Percentiles rank a stretch among this genome's conserved stretches.
Evolutionary conservation across 2,888 invertebrate species (phyloP).

Genomic region (Tetragonula carbonaria): DNA sequence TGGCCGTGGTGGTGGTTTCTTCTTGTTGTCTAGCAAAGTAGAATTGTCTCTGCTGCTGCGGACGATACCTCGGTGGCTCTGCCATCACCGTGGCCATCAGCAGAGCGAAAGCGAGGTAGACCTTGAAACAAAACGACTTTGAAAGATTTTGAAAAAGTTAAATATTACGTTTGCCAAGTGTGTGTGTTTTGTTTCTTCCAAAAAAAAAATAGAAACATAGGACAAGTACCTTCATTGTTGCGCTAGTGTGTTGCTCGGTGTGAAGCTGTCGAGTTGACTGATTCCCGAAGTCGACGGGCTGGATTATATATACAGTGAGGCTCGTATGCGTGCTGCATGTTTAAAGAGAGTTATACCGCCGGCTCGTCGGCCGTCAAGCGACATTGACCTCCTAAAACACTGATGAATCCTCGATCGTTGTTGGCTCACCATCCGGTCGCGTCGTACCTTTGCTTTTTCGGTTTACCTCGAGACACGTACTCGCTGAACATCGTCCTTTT

Average conservation of each 20-base stretch:
- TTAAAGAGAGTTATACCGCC: constrained; percentile 67
- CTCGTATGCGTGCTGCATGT: constrained; percentile 77
- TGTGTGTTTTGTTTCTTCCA: neutral
- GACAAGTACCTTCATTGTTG: constrained; percentile 79
- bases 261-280: constrained; percentile 79
- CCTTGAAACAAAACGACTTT: constrained; percentile 69
- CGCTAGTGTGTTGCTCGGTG: constrained; percentile 68
- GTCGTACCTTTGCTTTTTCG: constrained; percentile 69
- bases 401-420: constrained; percentile 75
- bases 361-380: constrained; percentile 63
- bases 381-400: constrained; percentile 82
- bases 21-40: constrained; percentile 81
- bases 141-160: too few species aligned
- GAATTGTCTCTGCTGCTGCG: constrained; percentile 75
- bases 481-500: constrained; percentile 22
- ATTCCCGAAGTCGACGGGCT: constrained; percentile 72
- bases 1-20: constrained; percentile 63
- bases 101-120: constrained; percentile 80
- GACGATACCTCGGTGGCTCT: constrained; percentile 83
- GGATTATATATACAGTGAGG: constrained; percentile 78
- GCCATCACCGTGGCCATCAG: constrained; percentile 83
- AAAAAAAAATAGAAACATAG: neutral
- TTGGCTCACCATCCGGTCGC: constrained; percentile 75
- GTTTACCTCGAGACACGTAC: constrained; percentile 38
- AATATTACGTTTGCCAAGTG: too few species aligned